Evolutionary conservation across 2,797 vertebrate species (phyloP).

Genomic region (Agapornis canus): DNA sequence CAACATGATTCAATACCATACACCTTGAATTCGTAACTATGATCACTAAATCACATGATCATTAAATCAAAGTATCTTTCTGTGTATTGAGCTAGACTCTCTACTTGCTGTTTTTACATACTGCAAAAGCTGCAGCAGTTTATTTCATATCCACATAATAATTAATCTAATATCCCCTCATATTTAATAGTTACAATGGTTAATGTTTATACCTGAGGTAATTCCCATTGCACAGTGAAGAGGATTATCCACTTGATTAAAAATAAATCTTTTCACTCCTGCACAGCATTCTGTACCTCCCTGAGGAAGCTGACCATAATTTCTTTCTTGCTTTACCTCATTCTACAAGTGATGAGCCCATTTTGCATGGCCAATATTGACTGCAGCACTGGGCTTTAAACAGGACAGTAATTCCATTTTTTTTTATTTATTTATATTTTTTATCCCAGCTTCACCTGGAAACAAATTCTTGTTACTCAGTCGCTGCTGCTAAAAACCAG

Average conservation of each 20-base stretch:
- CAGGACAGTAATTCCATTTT: not conserved
- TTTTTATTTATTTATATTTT: not conserved
- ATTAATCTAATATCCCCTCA: conserved; percentile 63
- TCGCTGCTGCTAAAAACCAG: not conserved
- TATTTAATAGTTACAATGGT: conserved; percentile 48
- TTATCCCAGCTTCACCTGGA: not conserved
- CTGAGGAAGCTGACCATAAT: conserved; percentile 61
- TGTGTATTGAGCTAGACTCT: conserved; percentile 41
- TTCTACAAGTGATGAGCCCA: conserved; percentile 35
- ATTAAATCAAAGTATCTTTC: conserved; percentile 48
- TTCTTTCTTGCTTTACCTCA: conserved; percentile 13
- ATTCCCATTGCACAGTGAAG: conserved; percentile 41
- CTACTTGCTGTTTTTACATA: not conserved
- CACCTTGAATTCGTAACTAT: conserved; percentile 25
- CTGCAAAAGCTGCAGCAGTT: conserved; percentile 19
- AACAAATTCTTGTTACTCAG: not conserved
- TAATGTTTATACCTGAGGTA: conserved; percentile 63
- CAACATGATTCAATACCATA: conserved; percentile 2
- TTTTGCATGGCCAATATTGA: conserved; percentile 18
- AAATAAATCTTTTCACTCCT: conserved; percentile 70
- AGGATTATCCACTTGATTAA: conserved; percentile 69
- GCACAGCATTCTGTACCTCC: conserved; percentile 37
- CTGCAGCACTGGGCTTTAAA: not conserved
- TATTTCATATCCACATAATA: conserved; percentile 53
- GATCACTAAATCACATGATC: not conserved